Conservation (phyloP, 2,113 vertebrate genomes). For the Sula dactylatra region DNA sequence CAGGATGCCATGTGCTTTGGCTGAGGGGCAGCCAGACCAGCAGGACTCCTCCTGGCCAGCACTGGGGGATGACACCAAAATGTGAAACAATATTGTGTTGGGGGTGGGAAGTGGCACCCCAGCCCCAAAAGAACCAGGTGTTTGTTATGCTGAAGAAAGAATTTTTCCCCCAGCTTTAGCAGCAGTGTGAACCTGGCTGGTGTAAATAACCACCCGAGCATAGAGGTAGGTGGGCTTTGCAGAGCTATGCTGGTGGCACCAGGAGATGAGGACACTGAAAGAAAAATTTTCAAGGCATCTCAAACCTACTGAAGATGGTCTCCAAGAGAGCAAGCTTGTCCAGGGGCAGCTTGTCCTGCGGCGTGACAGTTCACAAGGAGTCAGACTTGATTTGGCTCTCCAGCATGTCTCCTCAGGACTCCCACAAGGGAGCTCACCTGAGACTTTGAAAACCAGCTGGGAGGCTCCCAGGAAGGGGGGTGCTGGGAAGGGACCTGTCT, state of each 20-base stretch:
- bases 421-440: neutral
- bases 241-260: neutral
- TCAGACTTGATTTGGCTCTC: neutral
- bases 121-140: neutral
- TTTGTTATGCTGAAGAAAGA: neutral
- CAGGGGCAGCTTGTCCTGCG: neutral
- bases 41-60: neutral
- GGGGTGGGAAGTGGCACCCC: neutral
- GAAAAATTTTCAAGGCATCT: neutral
- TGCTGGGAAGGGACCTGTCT: neutral
- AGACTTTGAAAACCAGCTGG: neutral
- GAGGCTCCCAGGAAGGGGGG: neutral
- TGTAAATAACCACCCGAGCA: neutral
- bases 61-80: rapidly evolving
- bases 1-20: neutral
- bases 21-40: neutral
- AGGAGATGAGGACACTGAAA: neutral
- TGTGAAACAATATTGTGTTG: neutral
- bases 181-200: neutral
- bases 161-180: neutral
- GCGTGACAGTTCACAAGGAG: neutral
- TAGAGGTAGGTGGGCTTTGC: neutral
- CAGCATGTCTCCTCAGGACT: neutral
- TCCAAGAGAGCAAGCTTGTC: rapidly evolving
- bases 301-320: neutral